Base-by-base conservation (phyloP, 2,113 vertebrate species). In the Oncorhynchus clarkii region DNA sequence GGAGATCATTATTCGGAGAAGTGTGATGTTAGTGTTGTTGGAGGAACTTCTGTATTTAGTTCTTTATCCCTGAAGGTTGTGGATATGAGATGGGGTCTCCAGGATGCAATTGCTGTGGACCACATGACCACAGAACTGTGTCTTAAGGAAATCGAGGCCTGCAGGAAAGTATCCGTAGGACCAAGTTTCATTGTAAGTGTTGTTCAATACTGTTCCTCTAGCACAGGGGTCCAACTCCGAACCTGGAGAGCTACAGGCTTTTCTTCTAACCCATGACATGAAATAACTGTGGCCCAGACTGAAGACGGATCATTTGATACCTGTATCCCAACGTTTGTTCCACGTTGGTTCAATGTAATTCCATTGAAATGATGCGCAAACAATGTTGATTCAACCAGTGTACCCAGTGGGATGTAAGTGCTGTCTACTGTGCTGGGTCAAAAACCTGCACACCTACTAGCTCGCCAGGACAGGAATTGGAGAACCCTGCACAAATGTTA, bases 11-110 rank as follows among this genome's bases (percentile, higher is more conserved):
- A 54, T 54, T 54, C 1, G 8, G 39, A 12, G 14, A 51, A 54
- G 59, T 62, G 7, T 22, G 6, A 45, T 57, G 18, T 57, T 20
- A 20, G 59, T 62, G n/a, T 62, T 16, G 7, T 62, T 62, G n/a
- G n/a, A 60, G 18, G 18, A 24, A 16, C 29, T 48, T n/a, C 26
- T 31, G 29, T 67, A 24, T 54, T 18, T 31, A 54, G 5, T 29
- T 18, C 49, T 20, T 4, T 64, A 7, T 3, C 9, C 29, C 29
- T 82, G 45, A 72, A 96, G 96, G 93, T 92, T 1, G 92, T 94
- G 48, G 95, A 96, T 78, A 89, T 95, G 84, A 85, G 91, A 27
- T 96, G 93, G 93, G 95, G 95, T 5, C 51, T 95, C 18, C 85
- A 59, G 22, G 78, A 88, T 31, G 14, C 77, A 0, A 59, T 87